Base-by-base conservation (phyloP, 2,888 invertebrate species). In the Drosophila vallismaia region DNA sequence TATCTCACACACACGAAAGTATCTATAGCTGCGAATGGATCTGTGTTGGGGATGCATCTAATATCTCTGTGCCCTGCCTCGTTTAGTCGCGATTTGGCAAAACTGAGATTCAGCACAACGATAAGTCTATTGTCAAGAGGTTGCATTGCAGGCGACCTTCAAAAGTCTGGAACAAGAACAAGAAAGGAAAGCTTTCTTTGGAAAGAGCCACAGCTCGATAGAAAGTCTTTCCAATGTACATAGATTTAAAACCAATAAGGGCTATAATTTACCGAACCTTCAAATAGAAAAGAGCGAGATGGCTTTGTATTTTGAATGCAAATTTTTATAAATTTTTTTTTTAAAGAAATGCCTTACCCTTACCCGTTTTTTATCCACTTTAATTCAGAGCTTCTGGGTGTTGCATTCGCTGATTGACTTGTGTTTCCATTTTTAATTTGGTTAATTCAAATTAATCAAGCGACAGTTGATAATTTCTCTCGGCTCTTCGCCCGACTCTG, bases 401-500 rank as follows among this genome's bases (percentile, higher is more conserved):
- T 86, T 78, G 84, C 79, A 70, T 74, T 70, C 63, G 78, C 72
- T 88, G 88, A 88, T 88, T 88, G 86, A 88, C 86, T 87, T 88
- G 85, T 88, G 86, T 89, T 89, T 89, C 89, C 77, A 71, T 70
- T 85, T 90, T 90, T 90, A 90, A 90, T 90, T 90, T 86, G 78
- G 89, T 90, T 90, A 90, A 90, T 90, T 90, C 90, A 90, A 90
- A 90, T 90, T 90, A 90, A 90, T 90, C 89, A 90, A 90, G 89
- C 83, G 85, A 86, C 69, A 84, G 90, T 89, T 87, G 83, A 76
- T 77, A 80, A 89, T 86, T 87, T 83, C 59, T 45, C 29, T 31
- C 19, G 8, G 26, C 40, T 33, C 10, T 26, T 48, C 38, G 6
- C 1, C 1, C 36, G 8, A 2, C 5, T 42, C 67, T 51, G 58